Conservation (phyloP, 2,888 invertebrate genomes). For the Clistopyga incitator region DNA sequence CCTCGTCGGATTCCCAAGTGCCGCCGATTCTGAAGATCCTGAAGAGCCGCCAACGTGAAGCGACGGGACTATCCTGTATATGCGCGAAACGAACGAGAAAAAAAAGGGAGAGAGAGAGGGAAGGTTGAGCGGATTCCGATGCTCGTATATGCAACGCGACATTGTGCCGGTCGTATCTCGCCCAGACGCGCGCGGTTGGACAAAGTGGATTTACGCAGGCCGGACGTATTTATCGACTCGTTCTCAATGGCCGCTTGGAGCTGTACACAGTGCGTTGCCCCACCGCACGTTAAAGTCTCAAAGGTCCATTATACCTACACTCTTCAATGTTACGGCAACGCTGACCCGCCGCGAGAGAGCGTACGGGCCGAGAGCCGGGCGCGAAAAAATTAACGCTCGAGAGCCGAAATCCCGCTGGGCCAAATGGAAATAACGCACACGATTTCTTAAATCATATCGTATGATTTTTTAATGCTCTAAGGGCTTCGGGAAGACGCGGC, state of each 20-base stretch:
- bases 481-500: not conserved
- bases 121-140: conserved; percentile 38
- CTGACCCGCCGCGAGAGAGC: conserved; percentile 47
- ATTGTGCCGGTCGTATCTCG: conserved; percentile 63
- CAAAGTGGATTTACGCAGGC: conserved; percentile 77
- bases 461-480: conserved; percentile 61
- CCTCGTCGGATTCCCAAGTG: conserved; percentile 39
- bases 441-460: conserved; percentile 73
- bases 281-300: conserved; percentile 25
- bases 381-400: conserved; percentile 35
- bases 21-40: conserved; percentile 5
- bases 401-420: conserved; percentile 62
- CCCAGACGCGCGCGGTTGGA: conserved; percentile 62
- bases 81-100: conserved; percentile 5
- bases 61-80: conserved; percentile 14
- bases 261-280: conserved; percentile 71
- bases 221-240: conserved; percentile 78
- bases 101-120: conserved; percentile 6
- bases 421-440: conserved; percentile 61
- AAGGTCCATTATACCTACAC: conserved; percentile 7
- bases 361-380: conserved; percentile 21
- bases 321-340: conserved; percentile 66
- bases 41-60: conserved; percentile 3
- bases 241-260: conserved; percentile 71
- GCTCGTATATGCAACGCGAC: conserved; percentile 55